These are phyloP conservation scores for Anniella stebbinsi DNA, from an alignment of 2,797 vertebrate species.

Conservation along the genomic window DNA sequence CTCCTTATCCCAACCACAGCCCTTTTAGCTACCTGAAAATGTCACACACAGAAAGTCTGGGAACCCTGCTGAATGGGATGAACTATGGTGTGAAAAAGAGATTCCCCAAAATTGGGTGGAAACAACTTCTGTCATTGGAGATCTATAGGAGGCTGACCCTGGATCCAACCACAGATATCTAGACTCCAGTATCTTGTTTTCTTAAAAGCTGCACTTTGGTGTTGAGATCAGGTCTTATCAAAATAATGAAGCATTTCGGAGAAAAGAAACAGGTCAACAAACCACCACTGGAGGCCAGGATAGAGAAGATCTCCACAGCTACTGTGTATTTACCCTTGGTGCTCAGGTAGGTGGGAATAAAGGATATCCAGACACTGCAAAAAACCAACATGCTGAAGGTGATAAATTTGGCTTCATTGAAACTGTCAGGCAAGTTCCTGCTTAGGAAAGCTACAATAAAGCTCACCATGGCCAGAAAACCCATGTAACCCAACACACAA, in stretches of 20 bases:
- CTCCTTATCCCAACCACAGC: too few relatives aligned
- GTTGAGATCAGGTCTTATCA: neutral
- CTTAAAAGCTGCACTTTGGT: neutral
- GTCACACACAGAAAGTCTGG: too few relatives aligned
- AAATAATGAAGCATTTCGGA: slow-evolving; percentile 15
- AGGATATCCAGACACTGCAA: neutral
- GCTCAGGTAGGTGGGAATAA: neutral
- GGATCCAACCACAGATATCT: neutral
- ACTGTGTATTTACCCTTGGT: too few relatives aligned
- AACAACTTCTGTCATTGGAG: too few relatives aligned
- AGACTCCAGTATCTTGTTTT: neutral
- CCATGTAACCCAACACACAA: too few relatives aligned
- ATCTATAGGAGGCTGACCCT: too few relatives aligned
- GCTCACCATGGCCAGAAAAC: neutral
- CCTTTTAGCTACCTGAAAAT: too few relatives aligned
- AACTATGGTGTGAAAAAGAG: too few relatives aligned
- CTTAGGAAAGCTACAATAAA: neutral
- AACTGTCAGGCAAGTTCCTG: neutral
- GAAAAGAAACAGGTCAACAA: neutral
- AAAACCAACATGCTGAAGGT: slow-evolving; percentile 6
- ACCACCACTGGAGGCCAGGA: neutral
- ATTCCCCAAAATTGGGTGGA: too few relatives aligned
- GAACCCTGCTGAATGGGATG: too few relatives aligned
- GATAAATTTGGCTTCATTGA: slow-evolving; percentile 11
- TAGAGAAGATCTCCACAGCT: neutral